Evolutionary conservation across 2,888 invertebrate species (phyloP), one percentile per base, ranked within the genome.

Genomic region (Limnephilus marmoratus): DNA sequence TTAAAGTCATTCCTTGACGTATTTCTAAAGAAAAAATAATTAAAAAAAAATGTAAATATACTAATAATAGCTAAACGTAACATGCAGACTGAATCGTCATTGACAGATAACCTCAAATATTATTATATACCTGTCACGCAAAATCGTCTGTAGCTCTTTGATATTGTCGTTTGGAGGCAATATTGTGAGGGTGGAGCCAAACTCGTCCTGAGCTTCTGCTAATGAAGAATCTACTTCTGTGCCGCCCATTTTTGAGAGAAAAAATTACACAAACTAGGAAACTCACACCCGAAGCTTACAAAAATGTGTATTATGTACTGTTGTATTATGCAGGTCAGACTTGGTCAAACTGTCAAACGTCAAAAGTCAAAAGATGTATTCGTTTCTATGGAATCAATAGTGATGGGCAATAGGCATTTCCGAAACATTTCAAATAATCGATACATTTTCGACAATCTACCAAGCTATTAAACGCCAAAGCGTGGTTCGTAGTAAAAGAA

Each of bases 1-100:
- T 99, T 99, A 95, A 99, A 99, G 95, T 99, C 99, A 96, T 98
- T 99, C 94, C 99, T 97, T 3, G 97, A 96, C 41, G 99, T 99
- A 94, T 98, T 98, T 95, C 99, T 99, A 94, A 18, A 45, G 7
- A n/a, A 85, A 41, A 85, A n/a, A 45, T n/a, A 37, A 37, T 11
- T 15, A 41, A 49, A 41, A 15, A 85, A n/a, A n/a, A 5, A 41
- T n/a, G 85, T 41, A 18, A n/a, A 24, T n/a, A 49, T 85, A 41
- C 24, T 94, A 94, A 85, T 85, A 45, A 81, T 37, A 37, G n/a
- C 41, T 9, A 86, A 86, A 45, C n/a, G 13, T 11, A 86, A 45
- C 86, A 86, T n/a, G 86, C 15, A 37, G 68, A 31, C 15, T 80
- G 15, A 89, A 87, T 68, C 85, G 37, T 37, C 7, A 34, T 31